Percentiles rank a stretch among this genome's conserved stretches.
phyloP scores from a whole-genome alignment of 2,113 vertebrate species.

The Dasyurus viverrinus region DNA sequence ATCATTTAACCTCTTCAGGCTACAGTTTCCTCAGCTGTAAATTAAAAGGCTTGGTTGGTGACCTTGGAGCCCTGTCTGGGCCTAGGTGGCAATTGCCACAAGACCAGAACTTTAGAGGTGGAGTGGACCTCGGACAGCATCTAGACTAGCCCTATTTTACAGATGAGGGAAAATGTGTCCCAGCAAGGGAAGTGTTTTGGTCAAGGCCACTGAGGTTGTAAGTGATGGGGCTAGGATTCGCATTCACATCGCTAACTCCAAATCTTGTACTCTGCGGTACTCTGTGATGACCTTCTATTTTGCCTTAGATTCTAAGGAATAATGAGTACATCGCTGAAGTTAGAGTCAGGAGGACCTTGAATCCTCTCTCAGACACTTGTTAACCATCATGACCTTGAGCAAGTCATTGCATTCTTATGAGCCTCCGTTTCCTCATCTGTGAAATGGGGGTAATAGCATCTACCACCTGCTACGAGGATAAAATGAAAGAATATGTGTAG shows the following conservation, averaged over 20 bases:
- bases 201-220: neutral
- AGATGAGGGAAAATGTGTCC: neutral
- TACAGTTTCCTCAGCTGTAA: neutral
- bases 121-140: neutral
- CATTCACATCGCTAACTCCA: neutral
- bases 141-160: neutral
- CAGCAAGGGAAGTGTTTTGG: neutral
- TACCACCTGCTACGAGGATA: neutral
- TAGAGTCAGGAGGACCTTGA: neutral
- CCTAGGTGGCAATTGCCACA: neutral
- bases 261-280: neutral
- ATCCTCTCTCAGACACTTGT: neutral
- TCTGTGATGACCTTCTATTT: neutral
- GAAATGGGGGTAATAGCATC: neutral
- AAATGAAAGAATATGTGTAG: neutral
- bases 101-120: neutral
- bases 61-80: neutral
- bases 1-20: neutral
- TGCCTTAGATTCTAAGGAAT: no score
- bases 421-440: neutral
- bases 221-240: neutral
- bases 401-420: neutral
- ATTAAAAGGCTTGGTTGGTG: neutral
- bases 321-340: neutral
- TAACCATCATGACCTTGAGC: neutral